phyloP scores from a whole-genome alignment of 2,797 vertebrate genomes.

The Crenichthys baileyi region DNA sequence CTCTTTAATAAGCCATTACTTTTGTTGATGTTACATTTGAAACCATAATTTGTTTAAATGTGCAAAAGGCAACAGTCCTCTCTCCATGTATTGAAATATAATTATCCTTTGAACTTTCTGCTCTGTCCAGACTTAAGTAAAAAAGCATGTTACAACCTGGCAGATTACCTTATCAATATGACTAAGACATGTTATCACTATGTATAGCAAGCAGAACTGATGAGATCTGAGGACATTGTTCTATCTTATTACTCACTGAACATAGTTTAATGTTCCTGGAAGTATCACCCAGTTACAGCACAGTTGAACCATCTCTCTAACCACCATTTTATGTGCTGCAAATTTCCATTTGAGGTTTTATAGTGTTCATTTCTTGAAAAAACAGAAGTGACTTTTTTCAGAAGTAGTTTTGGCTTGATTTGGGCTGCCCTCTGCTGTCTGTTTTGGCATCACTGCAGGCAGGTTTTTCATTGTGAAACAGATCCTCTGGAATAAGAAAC shows the following conservation, averaged over 20 bases:
- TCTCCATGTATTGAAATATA: conserved; percentile 24
- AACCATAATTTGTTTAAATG: conserved; percentile 94
- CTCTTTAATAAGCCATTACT: conserved; percentile 95
- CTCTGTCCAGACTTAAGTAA: neutral
- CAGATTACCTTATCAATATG: neutral
- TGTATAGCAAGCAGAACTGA: neutral
- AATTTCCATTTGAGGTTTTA: neutral
- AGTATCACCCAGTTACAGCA: neutral
- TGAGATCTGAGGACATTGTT: neutral
- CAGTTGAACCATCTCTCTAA: neutral
- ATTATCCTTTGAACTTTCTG: conserved; percentile 52
- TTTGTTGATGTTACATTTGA: conserved; percentile 92
- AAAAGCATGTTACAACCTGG: neutral
- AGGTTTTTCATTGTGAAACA: neutral
- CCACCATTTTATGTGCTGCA: neutral
- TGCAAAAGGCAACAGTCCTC: conserved; percentile 80
- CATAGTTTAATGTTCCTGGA: neutral
- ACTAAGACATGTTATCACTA: neutral
- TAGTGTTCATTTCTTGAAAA: neutral
- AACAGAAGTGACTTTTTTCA: neutral
- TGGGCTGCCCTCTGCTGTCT: conserved; percentile 73
- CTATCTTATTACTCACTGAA: neutral
- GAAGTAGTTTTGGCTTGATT: conserved; percentile 30
- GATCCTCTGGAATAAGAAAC: neutral
- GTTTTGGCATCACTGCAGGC: conserved; percentile 29